Evolutionary conservation across 1,140 invertebrate genomes (phyloP), one percentile per base, ranked within the genome.

Genomic region (Pararge aegeria): DNA sequence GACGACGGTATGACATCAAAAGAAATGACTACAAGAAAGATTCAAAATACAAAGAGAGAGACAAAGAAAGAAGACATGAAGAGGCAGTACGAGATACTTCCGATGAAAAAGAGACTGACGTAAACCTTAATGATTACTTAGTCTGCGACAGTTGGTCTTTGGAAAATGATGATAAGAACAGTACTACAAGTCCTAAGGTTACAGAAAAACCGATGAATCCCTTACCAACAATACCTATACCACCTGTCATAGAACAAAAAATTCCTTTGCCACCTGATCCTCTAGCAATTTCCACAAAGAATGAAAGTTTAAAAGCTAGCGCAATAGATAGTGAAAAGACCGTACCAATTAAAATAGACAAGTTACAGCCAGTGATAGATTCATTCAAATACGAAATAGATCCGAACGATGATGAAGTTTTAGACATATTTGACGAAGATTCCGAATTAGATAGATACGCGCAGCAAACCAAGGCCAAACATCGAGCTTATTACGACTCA

Each of bases 81-180:
- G 63, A 69, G 38, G 13, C 49, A 15, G 64, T 44, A 19, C 59
- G 66, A 66, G 46, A 49, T 15, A 18, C 1, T 12, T 40, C 12
- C 37, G 40, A 68, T 55, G 54, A 72, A 12, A 85, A 80, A 53
- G 83, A 89, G 63, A 73, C 83, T 13, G 75, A 87, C 38, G 78
- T 89, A 1, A 79, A 86, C 60, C 66, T 90, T 6, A 87, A 76
- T 29, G 87, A 90, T 62, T 89, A 78, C 59, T 68, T 90, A 13
- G 75, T 90, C 9, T 90, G 88, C 34, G 88, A 90, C 52, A 88
- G 85, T 66, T 90, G 88, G 89, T 90, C 89, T 9, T 58, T 89
- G 16, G 87, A 90, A 42, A 88, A 83, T 48, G 87, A 90, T 15
- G 84, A 86, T 29, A 89, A 85, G 65, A 73, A 61, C 5, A 73